Percentiles rank a stretch among this genome's conserved stretches.
phyloP scores from a whole-genome alignment of 2,797 vertebrate species.

The Labroides dimidiatus region DNA sequence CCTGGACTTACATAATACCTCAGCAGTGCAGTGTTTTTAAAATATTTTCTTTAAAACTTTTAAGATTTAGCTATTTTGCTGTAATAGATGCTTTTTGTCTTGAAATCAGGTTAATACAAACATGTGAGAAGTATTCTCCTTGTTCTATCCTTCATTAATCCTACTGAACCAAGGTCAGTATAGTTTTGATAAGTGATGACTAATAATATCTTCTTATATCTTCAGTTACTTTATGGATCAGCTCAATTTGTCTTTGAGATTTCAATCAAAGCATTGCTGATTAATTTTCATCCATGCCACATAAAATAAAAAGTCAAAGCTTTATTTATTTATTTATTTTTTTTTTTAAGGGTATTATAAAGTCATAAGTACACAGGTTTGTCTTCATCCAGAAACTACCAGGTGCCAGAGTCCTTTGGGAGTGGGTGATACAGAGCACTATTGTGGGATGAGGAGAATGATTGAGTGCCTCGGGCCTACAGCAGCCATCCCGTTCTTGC shows the following conservation, averaged over 20 bases:
- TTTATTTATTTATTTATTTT: background rate
- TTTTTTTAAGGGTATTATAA: slow-evolving; percentile 20
- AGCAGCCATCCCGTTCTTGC: slow-evolving; percentile 79
- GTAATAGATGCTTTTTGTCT: too few species aligned
- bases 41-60: too few species aligned
- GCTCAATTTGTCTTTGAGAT: background rate
- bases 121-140: too few species aligned
- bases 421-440: slow-evolving; percentile 53
- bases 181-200: background rate
- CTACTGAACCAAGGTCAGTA: too few species aligned
- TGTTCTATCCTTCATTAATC: too few species aligned
- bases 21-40: too few species aligned
- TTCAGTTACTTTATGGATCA: background rate
- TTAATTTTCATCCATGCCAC: background rate
- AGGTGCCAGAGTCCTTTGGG: slow-evolving; percentile 62
- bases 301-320: slow-evolving; percentile 12
- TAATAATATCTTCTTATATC: background rate
- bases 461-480: slow-evolving; percentile 83
- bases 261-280: background rate
- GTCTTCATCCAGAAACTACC: slow-evolving; percentile 43
- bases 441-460: slow-evolving; percentile 77
- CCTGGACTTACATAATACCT: too few species aligned
- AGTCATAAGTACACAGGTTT: slow-evolving; percentile 32
- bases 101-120: too few species aligned
- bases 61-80: too few species aligned